Conservation (phyloP, 1,140 invertebrate genomes). For the Brachionus paranguensis region DNA sequence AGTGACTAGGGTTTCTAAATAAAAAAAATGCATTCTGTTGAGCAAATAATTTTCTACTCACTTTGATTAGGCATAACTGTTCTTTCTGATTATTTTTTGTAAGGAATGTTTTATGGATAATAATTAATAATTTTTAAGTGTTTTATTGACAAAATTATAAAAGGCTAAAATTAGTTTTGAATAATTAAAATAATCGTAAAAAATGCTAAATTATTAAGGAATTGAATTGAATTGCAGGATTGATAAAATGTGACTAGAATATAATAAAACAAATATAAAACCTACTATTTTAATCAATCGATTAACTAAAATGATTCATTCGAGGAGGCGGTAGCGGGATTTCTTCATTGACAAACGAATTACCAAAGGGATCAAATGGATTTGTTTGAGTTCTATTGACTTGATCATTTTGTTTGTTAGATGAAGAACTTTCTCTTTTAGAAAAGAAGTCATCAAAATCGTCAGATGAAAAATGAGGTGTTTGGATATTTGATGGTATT, state of each 20-base stretch:
- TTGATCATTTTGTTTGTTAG: neutral
- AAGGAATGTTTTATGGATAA: neutral
- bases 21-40: no score
- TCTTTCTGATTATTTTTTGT: no score
- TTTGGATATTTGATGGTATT: neutral
- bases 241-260: neutral
- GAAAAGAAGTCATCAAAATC: conserved; percentile 5
- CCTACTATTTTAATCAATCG: neutral
- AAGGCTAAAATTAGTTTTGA: neutral
- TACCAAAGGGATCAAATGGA: conserved; percentile 5
- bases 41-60: no score
- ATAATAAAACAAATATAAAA: neutral
- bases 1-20: no score
- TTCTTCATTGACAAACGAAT: neutral
- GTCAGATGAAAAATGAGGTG: neutral
- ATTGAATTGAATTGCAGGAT: neutral
- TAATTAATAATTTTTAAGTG: neutral
- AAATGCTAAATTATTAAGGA: neutral
- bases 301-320: conserved; percentile 31
- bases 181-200: neutral
- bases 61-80: no score
- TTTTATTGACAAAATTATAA: neutral
- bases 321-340: neutral
- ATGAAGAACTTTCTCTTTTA: neutral
- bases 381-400: neutral